Evolutionary conservation across 2,888 invertebrate genomes (phyloP), one percentile per base, ranked within the genome.

Genomic region (Aphidoletes aphidimyza): DNA sequence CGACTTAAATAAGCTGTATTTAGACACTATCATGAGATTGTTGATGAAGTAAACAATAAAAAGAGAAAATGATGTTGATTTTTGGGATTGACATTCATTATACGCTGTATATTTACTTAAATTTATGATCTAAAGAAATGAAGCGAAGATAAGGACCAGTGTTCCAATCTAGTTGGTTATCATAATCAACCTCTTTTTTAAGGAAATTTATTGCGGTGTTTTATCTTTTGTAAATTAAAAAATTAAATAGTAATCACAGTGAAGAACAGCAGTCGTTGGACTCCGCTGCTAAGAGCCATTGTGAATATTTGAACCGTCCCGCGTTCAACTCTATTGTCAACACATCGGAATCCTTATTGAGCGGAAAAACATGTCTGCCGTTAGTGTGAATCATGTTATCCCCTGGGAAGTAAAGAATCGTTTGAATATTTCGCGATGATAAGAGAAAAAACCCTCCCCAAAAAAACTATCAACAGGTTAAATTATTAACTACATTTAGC

Each of bases 11-110:
- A n/a, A n/a, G n/a, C n/a, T n/a, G n/a, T n/a, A n/a, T n/a, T 69
- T 69, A 30, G 30, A 69, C 30, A 30, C 1, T 14, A 54, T 54
- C n/a, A 54, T 54, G 26, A 22, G 30, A 69, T 69, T 34, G 34
- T 34, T 69, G 69, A 69, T 30, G 69, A 69, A 69, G n/a, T 34
- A n/a, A 69, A 14, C 30, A 69, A 69, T 69, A 69, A 69, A 34
- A 34, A 30, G 0, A 2, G 14, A 3, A 42, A 9, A n/a, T 22
- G 5, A 26, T 54, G n/a, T 11, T 17, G 54, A 54, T n/a, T 22
- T 54, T 3, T n/a, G n/a, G 54, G 26, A 54, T 54, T 54, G 22
- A 22, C 26, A 22, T 54, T 54, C 11, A 54, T 22, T 22, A 26
- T 34, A 30, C 14, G 14, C 14, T 69, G 14, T 69, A 11, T 30